Evolutionary conservation across 1,140 invertebrate species (phyloP).

Genomic region (Cyclargus thomasi): DNA sequence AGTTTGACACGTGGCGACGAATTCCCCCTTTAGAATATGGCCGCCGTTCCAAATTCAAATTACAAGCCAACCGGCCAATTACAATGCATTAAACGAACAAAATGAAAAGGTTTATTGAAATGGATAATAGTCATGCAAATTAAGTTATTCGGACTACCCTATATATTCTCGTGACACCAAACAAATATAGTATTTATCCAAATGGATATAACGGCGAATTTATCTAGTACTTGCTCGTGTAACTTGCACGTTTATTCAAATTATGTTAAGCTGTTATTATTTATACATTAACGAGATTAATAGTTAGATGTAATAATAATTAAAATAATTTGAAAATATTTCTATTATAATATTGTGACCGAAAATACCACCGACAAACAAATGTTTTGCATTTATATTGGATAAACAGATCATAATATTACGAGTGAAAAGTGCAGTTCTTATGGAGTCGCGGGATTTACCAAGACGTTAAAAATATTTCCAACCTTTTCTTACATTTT

Average conservation of each 20-base stretch:
- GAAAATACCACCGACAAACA: background rate
- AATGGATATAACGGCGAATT: background rate
- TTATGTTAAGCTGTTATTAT: conserved; percentile 11
- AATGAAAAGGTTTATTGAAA: conserved; percentile 38
- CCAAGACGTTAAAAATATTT: no score
- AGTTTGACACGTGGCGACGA: no score
- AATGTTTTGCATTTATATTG: background rate
- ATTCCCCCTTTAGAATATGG: background rate
- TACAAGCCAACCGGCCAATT: conserved; percentile 39
- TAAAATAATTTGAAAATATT: conserved; percentile 5
- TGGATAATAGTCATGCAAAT: conserved; percentile 34
- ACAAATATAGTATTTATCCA: conserved; percentile 6
- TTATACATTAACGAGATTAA: conserved; percentile 3
- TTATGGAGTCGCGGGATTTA: no score
- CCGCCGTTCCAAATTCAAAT: conserved; percentile 29
- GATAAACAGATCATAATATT: no score
- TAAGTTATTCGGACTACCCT: conserved; percentile 24
- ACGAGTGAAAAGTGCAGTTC: no score
- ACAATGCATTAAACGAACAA: conserved; percentile 37
- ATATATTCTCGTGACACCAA: background rate
- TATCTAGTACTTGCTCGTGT: background rate
- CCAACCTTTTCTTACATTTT: no score
- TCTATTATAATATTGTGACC: background rate
- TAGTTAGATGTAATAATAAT: conserved; percentile 1
- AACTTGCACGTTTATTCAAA: background rate